These are phyloP conservation scores for Corythaixoides concolor DNA, from an alignment of 2,113 vertebrate species.

Conservation along the genomic window DNA sequence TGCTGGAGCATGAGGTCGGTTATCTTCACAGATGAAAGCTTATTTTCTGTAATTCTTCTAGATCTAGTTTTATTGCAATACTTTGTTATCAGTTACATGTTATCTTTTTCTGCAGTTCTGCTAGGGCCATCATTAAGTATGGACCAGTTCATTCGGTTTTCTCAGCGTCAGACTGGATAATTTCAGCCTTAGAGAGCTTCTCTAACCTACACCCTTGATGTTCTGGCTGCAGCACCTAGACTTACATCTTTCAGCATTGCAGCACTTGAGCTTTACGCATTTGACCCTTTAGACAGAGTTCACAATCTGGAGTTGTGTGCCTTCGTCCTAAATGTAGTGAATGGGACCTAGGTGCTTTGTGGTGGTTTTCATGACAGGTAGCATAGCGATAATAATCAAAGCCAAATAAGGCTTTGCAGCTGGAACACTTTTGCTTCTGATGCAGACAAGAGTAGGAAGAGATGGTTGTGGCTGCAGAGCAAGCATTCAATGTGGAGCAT, in stretches of 20 bases:
- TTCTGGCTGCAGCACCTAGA: neutral
- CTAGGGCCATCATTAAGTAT: neutral
- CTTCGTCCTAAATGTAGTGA: neutral
- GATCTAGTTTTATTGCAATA: accelerated
- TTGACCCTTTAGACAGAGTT: neutral
- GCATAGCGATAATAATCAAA: neutral
- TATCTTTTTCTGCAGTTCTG: neutral
- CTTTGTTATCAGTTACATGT: neutral
- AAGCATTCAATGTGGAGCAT: neutral
- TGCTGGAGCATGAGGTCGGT: neutral
- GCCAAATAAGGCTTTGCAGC: neutral
- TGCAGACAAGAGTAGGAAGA: neutral
- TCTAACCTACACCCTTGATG: neutral
- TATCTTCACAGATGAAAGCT: neutral
- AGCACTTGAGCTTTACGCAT: neutral
- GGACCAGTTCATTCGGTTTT: neutral
- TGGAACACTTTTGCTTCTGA: neutral
- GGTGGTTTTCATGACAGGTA: neutral
- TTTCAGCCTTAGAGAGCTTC: neutral
- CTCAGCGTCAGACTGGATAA: neutral
- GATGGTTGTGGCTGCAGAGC: neutral
- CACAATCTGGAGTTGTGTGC: neutral
- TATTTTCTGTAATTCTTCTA: neutral
- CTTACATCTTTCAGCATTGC: neutral
- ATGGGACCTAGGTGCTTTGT: neutral